Evolutionary conservation across 2,888 invertebrate genomes (phyloP).

Genomic region (Dicyrtomina minuta): DNA sequence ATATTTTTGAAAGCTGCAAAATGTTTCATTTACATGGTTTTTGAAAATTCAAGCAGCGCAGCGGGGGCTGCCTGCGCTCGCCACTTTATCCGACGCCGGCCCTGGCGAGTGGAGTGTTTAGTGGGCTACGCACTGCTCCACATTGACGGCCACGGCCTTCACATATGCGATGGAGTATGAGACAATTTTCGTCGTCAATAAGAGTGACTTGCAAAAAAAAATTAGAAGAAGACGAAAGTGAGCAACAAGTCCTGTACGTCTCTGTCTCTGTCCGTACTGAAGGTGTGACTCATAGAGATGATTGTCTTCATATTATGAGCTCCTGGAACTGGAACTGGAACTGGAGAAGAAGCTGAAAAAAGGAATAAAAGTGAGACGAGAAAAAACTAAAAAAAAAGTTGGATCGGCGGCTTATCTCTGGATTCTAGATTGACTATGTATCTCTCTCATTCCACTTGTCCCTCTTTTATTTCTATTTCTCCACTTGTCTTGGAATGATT

Average conservation of each 20-base stretch:
- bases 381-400: background rate
- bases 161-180: no score
- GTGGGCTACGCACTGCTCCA: no score
- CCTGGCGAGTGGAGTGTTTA: no score
- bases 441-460: background rate
- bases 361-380: background rate
- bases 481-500: background rate
- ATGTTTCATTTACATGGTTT: no score
- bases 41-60: no score
- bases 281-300: background rate
- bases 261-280: background rate
- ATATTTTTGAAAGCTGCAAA: no score
- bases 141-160: no score
- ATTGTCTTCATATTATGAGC: background rate
- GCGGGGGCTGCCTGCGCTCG: no score
- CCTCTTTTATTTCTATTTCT: constrained; percentile 10
- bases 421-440: no score
- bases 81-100: no score
- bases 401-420: constrained; percentile 2
- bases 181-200: constrained; percentile 29
- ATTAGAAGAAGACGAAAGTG: background rate
- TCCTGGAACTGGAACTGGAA: background rate
- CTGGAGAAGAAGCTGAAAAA: background rate
- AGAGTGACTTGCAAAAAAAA: constrained; percentile 35
- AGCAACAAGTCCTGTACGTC: background rate